A percentile compares a stretch with the other conserved stretches of the same genome.
phyloP scores from a whole-genome alignment of 2,888 invertebrate species.

The Nineta flava region DNA sequence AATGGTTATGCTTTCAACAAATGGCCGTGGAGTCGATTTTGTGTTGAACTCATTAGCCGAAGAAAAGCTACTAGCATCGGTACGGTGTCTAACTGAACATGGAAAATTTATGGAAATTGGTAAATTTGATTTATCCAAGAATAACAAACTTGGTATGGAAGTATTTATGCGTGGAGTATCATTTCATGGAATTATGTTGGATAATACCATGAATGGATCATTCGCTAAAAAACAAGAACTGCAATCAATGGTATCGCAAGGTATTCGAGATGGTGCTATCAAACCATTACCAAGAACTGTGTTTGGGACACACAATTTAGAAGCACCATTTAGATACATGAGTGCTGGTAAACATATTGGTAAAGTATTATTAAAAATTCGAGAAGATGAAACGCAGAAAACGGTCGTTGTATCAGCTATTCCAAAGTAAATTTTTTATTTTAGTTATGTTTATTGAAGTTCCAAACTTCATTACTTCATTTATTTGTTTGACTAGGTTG shows the following conservation, averaged over 20 bases:
- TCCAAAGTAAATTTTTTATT: slow-evolving; percentile 23
- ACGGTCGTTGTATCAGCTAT: slow-evolving; percentile 25
- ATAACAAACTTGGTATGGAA: slow-evolving; percentile 46
- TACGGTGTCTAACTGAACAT: slow-evolving; percentile 38
- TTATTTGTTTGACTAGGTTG: neutral
- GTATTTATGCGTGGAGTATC: slow-evolving; percentile 52
- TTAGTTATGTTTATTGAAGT: too few relatives aligned
- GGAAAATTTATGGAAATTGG: slow-evolving; percentile 76
- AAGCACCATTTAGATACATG: slow-evolving; percentile 52
- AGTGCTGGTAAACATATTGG: slow-evolving; percentile 65
- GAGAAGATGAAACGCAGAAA: slow-evolving; percentile 22
- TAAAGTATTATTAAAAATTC: slow-evolving; percentile 36
- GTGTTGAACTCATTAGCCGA: slow-evolving; percentile 85
- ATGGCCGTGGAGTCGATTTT: slow-evolving; percentile 78
- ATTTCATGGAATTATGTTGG: slow-evolving; percentile 65
- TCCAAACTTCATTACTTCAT: too few relatives aligned
- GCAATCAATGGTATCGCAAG: slow-evolving; percentile 27
- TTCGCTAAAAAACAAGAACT: slow-evolving; percentile 29
- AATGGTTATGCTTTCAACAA: slow-evolving; percentile 62
- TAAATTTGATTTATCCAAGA: slow-evolving; percentile 60
- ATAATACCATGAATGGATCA: slow-evolving; percentile 24
- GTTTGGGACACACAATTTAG: slow-evolving; percentile 48
- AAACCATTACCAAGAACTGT: slow-evolving; percentile 48
- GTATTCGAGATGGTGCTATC: slow-evolving; percentile 46
- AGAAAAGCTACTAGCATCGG: slow-evolving; percentile 66